Conservation (phyloP, 2,888 invertebrate species). For the Hypselothyrea guttata region DNA sequence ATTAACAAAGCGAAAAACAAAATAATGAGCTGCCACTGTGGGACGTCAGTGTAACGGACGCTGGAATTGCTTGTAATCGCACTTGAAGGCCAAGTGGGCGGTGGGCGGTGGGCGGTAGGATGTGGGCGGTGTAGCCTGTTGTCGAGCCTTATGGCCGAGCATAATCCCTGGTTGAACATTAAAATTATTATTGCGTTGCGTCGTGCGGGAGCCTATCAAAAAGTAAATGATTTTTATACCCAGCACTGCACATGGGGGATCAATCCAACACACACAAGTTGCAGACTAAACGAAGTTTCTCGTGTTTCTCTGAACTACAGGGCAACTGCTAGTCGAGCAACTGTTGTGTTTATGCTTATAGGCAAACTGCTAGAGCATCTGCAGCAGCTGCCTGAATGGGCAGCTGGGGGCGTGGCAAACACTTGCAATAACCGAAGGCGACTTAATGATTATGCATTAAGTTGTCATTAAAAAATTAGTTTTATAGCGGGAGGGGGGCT, state of each 20-base stretch:
- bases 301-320: too few relatives aligned
- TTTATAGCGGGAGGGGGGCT: slow-evolving; percentile 37
- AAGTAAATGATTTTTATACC: slow-evolving; percentile 51
- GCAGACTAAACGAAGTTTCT: too few relatives aligned
- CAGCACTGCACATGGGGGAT: slow-evolving; percentile 31
- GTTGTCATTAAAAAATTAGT: slow-evolving; percentile 70
- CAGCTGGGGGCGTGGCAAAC: not conserved
- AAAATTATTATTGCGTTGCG: slow-evolving; percentile 57
- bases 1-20: slow-evolving; percentile 3
- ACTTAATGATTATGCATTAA: slow-evolving; percentile 69
- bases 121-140: slow-evolving; percentile 3
- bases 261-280: too few relatives aligned
- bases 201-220: slow-evolving; percentile 54
- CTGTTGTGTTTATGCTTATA: too few relatives aligned
- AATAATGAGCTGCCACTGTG: slow-evolving; percentile 39
- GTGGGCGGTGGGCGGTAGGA: not conserved
- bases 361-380: too few relatives aligned
- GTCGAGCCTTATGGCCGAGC: slow-evolving; percentile 43
- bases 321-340: too few relatives aligned
- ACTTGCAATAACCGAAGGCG: slow-evolving; percentile 26
- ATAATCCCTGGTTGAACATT: slow-evolving; percentile 45
- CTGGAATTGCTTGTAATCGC: slow-evolving; percentile 30
- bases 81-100: slow-evolving; percentile 25
- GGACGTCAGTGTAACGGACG: slow-evolving; percentile 25
- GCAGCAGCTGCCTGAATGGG: too few relatives aligned